A percentile compares a stretch with the other conserved stretches of the same genome.
Evolutionary conservation across 2,797 vertebrate species (phyloP).

Genomic region (Leontopithecus rosalia): DNA sequence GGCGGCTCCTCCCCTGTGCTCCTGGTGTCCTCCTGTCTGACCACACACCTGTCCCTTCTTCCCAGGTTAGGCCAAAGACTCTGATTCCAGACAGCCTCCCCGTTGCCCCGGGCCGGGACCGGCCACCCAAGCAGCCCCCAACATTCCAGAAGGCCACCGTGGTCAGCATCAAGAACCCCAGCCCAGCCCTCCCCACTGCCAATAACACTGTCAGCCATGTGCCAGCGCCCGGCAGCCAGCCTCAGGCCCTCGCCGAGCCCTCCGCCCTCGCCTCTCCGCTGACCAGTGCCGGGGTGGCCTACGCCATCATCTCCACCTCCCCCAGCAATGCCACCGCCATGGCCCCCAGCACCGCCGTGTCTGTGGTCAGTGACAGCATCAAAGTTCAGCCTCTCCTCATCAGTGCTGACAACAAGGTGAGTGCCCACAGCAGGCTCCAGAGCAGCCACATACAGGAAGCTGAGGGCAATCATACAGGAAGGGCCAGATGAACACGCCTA

Average conservation of each 20-base stretch:
- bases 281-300: constrained; percentile 92
- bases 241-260: constrained; percentile 78
- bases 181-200: constrained; percentile 93
- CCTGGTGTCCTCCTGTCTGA: background rate
- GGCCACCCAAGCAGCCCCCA: constrained; percentile 90
- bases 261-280: constrained; percentile 84
- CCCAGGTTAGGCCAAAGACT: constrained; percentile 98
- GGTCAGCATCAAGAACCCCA: constrained; percentile 90
- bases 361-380: constrained; percentile 90
- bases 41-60: background rate
- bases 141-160: constrained; percentile 88
- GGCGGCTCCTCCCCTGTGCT: fast-evolving
- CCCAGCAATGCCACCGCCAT: constrained; percentile 86
- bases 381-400: constrained; percentile 93
- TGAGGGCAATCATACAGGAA: fast-evolving
- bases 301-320: constrained; percentile 96
- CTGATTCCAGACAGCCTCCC: constrained; percentile 98
- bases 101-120: constrained; percentile 91
- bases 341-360: constrained; percentile 83
- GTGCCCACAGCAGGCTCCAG: background rate
- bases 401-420: constrained; percentile 91
- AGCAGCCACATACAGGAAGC: fast-evolving
- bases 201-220: constrained; percentile 95
- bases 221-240: constrained; percentile 85
- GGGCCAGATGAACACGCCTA: fast-evolving